Conservation (phyloP, 2,888 invertebrate genomes). For the Sympetrum striolatum region DNA sequence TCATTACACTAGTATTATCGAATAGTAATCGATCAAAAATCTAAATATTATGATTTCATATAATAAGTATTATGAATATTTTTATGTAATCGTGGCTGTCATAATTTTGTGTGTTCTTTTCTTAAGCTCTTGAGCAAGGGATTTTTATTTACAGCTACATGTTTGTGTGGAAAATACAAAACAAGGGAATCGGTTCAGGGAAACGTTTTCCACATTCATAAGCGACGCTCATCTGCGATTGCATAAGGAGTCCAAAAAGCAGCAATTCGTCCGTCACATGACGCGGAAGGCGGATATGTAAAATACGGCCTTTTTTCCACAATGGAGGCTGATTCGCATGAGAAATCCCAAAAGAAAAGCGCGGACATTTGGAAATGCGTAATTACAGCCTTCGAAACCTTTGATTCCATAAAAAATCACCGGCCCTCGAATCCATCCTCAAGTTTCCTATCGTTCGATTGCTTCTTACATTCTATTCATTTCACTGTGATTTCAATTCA, state of each 20-base stretch:
- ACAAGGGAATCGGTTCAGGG: too few relatives aligned
- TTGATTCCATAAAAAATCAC: not conserved
- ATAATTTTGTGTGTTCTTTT: too few relatives aligned
- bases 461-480: not conserved
- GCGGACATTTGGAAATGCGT: slow-evolving; percentile 7
- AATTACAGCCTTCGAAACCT: not conserved
- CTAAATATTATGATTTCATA: too few relatives aligned
- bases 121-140: too few relatives aligned
- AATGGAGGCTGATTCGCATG: not conserved
- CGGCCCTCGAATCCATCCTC: not conserved
- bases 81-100: too few relatives aligned
- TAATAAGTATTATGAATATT: too few relatives aligned
- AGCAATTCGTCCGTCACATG: not conserved
- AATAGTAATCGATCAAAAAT: too few relatives aligned
- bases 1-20: too few relatives aligned
- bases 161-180: too few relatives aligned
- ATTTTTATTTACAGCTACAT: too few relatives aligned
- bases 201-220: too few relatives aligned
- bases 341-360: not conserved
- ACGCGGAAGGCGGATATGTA: not conserved
- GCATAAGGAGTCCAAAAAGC: not conserved
- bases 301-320: not conserved
- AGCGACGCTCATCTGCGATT: not conserved
- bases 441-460: not conserved
- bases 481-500: not conserved